These are phyloP conservation scores for Oncorhynchus tshawytscha DNA, from an alignment of 2,113 vertebrate genomes.

Conservation along the genomic window DNA sequence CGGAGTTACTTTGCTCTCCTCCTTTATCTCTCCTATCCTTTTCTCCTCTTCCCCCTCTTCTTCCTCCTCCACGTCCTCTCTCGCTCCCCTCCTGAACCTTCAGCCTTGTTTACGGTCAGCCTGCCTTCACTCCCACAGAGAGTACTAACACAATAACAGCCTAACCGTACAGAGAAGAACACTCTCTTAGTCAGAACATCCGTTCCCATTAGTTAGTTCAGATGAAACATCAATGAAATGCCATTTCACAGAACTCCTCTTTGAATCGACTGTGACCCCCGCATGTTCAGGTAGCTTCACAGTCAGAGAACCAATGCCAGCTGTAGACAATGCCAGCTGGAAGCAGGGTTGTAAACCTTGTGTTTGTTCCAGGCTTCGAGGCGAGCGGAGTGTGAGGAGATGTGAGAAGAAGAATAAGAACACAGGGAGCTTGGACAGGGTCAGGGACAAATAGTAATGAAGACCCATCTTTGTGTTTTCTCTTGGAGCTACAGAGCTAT, in stretches of 20 bases:
- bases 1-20: slow-evolving; percentile 22
- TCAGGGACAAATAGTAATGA: neutral
- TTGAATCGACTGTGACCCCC: neutral
- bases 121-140: neutral
- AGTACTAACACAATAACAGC: neutral
- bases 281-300: neutral
- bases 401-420: neutral
- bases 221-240: neutral
- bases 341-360: neutral
- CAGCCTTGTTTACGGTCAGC: neutral
- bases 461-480: neutral
- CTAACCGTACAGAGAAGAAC: neutral
- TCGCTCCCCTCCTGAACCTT: neutral
- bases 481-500: no score
- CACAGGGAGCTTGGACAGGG: neutral
- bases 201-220: neutral
- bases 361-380: neutral
- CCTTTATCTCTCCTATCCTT: neutral
- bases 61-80: neutral
- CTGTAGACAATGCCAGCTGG: neutral
- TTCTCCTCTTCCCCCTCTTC: neutral
- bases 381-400: neutral
- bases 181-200: neutral
- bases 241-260: neutral
- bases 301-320: neutral